These are phyloP conservation scores for Dioctria rufipes DNA, from an alignment of 2,888 invertebrate species.

Conservation along the genomic window DNA sequence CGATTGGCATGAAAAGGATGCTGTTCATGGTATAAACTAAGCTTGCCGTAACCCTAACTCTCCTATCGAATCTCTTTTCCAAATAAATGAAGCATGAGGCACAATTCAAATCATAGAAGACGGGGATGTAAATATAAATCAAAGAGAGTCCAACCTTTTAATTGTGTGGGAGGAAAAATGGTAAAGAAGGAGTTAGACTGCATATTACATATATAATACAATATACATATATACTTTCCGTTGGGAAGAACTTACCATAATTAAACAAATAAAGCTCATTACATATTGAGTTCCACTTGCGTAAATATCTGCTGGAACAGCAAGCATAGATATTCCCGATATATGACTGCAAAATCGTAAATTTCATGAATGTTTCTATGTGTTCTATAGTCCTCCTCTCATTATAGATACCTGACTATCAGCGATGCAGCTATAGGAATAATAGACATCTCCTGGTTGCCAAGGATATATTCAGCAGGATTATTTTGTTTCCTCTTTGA, in stretches of 20 bases:
- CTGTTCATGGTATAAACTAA: constrained; percentile 76
- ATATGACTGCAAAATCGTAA: constrained; percentile 74
- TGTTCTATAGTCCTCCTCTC: not conserved
- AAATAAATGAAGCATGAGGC: constrained; percentile 81
- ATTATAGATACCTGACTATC: constrained; percentile 77
- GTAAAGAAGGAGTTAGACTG: not conserved
- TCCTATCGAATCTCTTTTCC: constrained; percentile 77
- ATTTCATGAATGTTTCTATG: not conserved
- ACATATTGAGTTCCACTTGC: constrained; percentile 79
- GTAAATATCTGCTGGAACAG: constrained; percentile 83
- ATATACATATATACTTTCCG: not conserved
- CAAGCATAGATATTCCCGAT: constrained; percentile 82
- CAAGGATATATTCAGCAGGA: constrained; percentile 80
- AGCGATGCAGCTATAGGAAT: constrained; percentile 83
- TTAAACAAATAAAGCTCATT: constrained; percentile 70
- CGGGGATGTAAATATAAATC: constrained; percentile 73
- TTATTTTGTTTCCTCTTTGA: constrained; percentile 74
- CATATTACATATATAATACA: not conserved
- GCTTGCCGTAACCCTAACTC: constrained; percentile 75
- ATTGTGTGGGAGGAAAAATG: not conserved
- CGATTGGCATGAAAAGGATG: constrained; percentile 77
- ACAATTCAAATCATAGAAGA: constrained; percentile 80
- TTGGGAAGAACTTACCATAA: constrained; percentile 64
- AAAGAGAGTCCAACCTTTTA: constrained; percentile 53
- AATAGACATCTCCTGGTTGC: constrained; percentile 81